These are phyloP conservation scores for Ptilodon capucinus DNA, from an alignment of 2,888 invertebrate genomes.

Conservation along the genomic window DNA sequence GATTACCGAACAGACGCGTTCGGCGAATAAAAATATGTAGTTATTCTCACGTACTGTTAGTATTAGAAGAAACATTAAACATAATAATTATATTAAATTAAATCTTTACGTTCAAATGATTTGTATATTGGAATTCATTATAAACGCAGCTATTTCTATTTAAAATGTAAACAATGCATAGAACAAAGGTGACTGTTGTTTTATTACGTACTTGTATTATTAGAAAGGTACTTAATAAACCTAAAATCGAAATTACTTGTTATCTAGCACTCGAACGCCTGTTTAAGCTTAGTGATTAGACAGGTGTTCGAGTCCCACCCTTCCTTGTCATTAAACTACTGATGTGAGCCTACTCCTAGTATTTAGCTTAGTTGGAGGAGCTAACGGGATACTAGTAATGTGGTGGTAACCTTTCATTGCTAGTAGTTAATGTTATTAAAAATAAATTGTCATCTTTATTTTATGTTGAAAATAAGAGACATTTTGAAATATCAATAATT, in stretches of 20 bases:
- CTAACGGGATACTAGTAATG: too few species aligned
- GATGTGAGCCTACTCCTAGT: too few species aligned
- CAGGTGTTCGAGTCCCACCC: too few species aligned
- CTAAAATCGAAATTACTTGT: background rate
- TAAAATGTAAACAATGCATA: conserved; percentile 1
- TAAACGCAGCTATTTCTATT: conserved; percentile 22
- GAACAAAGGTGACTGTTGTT: conserved; percentile 4
- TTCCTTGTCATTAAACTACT: too few species aligned
- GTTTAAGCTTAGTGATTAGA: too few species aligned
- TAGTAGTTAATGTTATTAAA: too few species aligned
- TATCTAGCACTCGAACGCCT: too few species aligned
- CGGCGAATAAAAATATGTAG: too few species aligned
- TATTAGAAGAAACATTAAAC: background rate
- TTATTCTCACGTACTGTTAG: too few species aligned
- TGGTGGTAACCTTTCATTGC: too few species aligned
- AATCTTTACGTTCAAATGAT: conserved; percentile 12
- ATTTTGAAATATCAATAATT: conserved; percentile 2
- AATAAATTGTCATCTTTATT: conserved; percentile 1
- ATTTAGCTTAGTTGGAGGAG: too few species aligned
- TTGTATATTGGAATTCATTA: conserved; percentile 22
- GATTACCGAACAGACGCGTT: too few species aligned
- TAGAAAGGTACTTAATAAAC: background rate
- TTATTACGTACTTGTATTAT: background rate
- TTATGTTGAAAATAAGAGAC: conserved; percentile 1
- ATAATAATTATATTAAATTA: background rate